A percentile compares a stretch with the other conserved stretches of the same genome.
phyloP scores from a whole-genome alignment of 2,113 vertebrate species.

The Pteronura brasiliensis region DNA sequence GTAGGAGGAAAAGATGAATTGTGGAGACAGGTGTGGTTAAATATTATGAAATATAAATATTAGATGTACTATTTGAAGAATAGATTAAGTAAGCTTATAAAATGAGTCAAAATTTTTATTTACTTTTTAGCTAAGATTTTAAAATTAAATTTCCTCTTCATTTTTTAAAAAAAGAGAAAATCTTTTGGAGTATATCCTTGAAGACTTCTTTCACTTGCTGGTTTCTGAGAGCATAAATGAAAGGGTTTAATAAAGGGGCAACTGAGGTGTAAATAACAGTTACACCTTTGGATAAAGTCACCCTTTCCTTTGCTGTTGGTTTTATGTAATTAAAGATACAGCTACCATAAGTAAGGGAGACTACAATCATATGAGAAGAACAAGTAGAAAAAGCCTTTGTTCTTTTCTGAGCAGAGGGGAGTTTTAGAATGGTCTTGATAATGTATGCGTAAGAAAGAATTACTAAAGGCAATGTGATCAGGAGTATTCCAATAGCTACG shows the following conservation, averaged over 20 bases:
- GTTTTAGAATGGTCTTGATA: conserved; percentile 17
- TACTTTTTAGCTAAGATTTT: background rate
- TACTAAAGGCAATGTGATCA: background rate
- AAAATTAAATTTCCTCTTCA: background rate
- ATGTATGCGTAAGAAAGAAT: background rate
- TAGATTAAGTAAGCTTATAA: background rate
- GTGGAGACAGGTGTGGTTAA: background rate
- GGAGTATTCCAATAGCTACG: background rate
- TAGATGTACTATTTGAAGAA: background rate
- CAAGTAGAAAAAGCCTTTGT: conserved; percentile 31
- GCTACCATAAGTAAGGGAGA: background rate
- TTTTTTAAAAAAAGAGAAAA: background rate
- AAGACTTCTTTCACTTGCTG: conserved; percentile 25
- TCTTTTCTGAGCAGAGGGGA: background rate
- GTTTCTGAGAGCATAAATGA: conserved; percentile 47
- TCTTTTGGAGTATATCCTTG: background rate
- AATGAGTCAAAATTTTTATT: background rate
- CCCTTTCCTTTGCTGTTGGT: background rate
- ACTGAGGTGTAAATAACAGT: background rate
- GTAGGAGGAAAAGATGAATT: background rate
- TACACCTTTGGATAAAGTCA: background rate
- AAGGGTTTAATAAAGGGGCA: conserved; percentile 26
- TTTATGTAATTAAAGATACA: conserved; percentile 42
- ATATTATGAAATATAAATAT: background rate
- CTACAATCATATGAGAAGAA: background rate